Evolutionary conservation across 2,888 invertebrate species (phyloP), one percentile per base, ranked within the genome.

Genomic region (Leptinotarsa tumamoca): DNA sequence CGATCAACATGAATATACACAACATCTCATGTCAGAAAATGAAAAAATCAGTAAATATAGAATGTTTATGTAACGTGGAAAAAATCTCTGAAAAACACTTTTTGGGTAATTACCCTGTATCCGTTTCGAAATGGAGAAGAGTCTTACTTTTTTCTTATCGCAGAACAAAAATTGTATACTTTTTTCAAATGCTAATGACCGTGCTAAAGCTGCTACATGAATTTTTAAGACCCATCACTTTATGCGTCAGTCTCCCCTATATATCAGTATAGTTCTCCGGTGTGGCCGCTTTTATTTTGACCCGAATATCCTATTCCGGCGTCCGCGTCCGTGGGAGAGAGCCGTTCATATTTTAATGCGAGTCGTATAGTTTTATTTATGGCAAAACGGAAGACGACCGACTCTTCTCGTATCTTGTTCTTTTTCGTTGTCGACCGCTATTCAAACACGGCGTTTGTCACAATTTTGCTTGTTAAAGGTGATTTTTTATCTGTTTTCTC

Each of bases 291-390:
- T 83, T 81, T 81, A 76, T 76, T 77, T 78, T 76, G 83, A 81
- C 84, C 84, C 79, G 79, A 80, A 81, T 84, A 79, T 75, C 82
- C 82, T 83, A 83, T 82, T 83, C 80, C 75, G 82, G 82, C 78
- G 72, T 76, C 78, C 79, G 82, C 78, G 73, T 76, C 77, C 79
- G 82, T 82, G 82, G 80, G 82, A 79, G 82, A 81, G 72, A 72
- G 63, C 71, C 76, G 21, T 72, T 72, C 58, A 72, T 71, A 74
- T 74, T 73, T 76, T 69, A 76, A 75, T 66, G 76, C 61, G n/a
- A 50, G 70, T 56, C 49, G 54, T 50, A 50, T 33, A 71, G 63
- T 66, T 61, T 43, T 50, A 52, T 75, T 68, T 67, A 74, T 67
- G 74, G 68, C 54, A 61, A 68, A 74, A 74, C 51, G 56, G 54